phyloP scores from a whole-genome alignment of 2,797 vertebrate genomes.

The Manis crassicaudata region DNA sequence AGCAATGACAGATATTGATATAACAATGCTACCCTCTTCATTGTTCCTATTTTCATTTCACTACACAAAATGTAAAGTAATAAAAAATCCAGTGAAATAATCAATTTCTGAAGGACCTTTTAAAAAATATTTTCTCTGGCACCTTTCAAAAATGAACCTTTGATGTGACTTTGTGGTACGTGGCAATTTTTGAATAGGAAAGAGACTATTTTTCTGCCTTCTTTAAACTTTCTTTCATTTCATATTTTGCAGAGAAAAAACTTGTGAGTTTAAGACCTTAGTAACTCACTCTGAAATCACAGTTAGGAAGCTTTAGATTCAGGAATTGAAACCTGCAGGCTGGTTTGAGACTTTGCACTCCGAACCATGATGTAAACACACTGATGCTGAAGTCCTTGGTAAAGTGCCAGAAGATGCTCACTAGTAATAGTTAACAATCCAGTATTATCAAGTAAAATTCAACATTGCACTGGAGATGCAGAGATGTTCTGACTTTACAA shows the following conservation, averaged over 20 bases:
- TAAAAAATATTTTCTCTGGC: not conserved
- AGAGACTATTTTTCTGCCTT: not conserved
- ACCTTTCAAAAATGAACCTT: not conserved
- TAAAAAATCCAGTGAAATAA: not conserved
- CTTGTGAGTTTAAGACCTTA: not conserved
- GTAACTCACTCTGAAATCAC: not conserved
- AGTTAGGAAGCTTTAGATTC: not conserved
- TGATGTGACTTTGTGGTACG: not conserved
- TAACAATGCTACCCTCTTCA: not conserved
- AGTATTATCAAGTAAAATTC: not conserved
- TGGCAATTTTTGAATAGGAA: not conserved
- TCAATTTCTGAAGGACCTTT: not conserved
- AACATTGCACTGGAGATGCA: not conserved
- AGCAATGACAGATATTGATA: not conserved
- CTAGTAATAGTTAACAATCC: not conserved
- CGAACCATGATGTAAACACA: not conserved
- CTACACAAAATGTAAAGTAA: not conserved
- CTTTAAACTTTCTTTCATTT: not conserved
- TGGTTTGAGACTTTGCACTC: not conserved
- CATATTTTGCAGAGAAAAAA: not conserved
- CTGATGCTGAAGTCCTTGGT: not conserved
- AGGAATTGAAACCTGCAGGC: not conserved
- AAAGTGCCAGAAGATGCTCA: not conserved
- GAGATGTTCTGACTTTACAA: not conserved
- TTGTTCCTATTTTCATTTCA: not conserved